phyloP scores from a whole-genome alignment of 2,888 invertebrate genomes.

The Drosophila demipolita region DNA sequence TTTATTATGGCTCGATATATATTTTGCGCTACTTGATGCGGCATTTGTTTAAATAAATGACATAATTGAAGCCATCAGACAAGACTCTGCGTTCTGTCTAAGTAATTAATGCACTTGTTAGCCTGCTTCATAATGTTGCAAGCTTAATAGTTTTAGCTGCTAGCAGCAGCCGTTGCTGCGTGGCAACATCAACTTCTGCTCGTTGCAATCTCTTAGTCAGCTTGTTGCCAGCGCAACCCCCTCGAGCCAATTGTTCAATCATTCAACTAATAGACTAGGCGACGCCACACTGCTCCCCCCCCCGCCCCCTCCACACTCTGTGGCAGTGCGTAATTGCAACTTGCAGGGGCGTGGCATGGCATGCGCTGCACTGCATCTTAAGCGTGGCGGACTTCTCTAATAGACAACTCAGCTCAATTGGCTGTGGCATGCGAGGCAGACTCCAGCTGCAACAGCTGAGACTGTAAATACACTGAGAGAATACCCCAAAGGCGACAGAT shows the following conservation, averaged over 20 bases:
- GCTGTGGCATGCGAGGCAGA: conserved; percentile 24
- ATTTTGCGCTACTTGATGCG: not conserved
- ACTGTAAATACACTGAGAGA: conserved; percentile 9
- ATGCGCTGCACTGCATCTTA: conserved; percentile 8
- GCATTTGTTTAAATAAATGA: conserved; percentile 40
- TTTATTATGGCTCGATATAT: conserved; percentile 20
- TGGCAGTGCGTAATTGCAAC: conserved; percentile 47
- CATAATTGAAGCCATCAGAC: conserved; percentile 5
- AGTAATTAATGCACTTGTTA: conserved; percentile 38
- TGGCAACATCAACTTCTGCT: conserved; percentile 12
- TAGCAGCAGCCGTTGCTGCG: conserved; percentile 19
- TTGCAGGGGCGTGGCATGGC: conserved; percentile 44
- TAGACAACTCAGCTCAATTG: conserved; percentile 62
- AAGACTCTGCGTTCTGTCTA: not conserved
- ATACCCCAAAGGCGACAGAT: not conserved
- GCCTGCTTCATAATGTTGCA: conserved; percentile 31
- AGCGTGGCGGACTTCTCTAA: conserved; percentile 13
- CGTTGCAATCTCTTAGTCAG: not conserved
- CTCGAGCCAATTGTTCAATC: conserved; percentile 66
- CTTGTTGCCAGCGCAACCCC: conserved; percentile 38
- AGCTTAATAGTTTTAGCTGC: conserved; percentile 33
- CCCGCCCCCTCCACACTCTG: not conserved
- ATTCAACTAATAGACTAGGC: conserved; percentile 62
- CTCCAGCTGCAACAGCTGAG: conserved; percentile 4
- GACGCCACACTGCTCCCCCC: conserved; percentile 19